A percentile compares a stretch with the other conserved stretches of the same genome.
These are phyloP conservation scores for Solea senegalensis DNA, from an alignment of 2,113 vertebrate species.

Conservation along the genomic window DNA sequence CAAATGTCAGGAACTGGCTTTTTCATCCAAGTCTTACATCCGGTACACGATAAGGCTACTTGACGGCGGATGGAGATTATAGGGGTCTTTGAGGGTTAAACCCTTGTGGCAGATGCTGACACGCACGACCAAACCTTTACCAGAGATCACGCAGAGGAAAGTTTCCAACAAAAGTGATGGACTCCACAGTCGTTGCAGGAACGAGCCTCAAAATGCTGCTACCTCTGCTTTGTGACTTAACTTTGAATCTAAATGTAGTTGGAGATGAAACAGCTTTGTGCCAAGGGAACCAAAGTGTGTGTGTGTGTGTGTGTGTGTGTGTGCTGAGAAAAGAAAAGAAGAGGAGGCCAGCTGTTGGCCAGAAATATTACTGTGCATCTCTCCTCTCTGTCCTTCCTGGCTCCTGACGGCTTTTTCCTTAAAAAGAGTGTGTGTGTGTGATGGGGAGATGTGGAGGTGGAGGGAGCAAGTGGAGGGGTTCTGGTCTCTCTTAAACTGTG, in stretches of 20 bases:
- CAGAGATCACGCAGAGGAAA: neutral
- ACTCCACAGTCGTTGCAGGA: neutral
- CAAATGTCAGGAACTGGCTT: slow-evolving; percentile 16
- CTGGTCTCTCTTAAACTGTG: slow-evolving; percentile 70
- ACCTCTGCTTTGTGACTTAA: no score
- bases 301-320: no score
- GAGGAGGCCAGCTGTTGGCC: slow-evolving; percentile 56
- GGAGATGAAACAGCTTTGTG: slow-evolving; percentile 20
- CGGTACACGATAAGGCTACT: neutral
- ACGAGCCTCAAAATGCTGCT: no score
- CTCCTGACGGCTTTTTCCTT: slow-evolving; percentile 68
- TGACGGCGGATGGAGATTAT: neutral
- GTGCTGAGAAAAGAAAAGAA: slow-evolving; percentile 13
- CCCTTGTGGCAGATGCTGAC: neutral
- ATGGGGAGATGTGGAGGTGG: slow-evolving; percentile 44
- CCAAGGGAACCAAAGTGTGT: neutral
- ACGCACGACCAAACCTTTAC: neutral
- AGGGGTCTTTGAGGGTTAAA: neutral
- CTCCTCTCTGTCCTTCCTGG: slow-evolving; percentile 51
- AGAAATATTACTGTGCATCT: slow-evolving; percentile 53
- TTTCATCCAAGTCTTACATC: slow-evolving; percentile 14
- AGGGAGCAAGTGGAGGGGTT: slow-evolving; percentile 33
- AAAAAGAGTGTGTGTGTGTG: slow-evolving; percentile 60
- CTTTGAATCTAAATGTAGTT: neutral
- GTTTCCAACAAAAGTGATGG: neutral